phyloP scores from a whole-genome alignment of 2,113 vertebrate species.

The Tetrao urogallus region DNA sequence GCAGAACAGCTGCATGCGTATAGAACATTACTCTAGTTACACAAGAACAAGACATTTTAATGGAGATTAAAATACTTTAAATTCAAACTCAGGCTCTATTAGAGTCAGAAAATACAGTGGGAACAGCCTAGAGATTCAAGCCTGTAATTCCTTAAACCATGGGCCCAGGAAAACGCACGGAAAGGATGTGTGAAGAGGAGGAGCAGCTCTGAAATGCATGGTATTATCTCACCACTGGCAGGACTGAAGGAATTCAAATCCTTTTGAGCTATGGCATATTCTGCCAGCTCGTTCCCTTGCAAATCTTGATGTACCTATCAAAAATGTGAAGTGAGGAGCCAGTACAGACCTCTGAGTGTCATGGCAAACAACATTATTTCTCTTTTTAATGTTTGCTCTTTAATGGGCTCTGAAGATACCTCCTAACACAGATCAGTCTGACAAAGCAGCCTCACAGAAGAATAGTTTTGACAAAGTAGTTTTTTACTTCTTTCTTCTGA shows the following conservation, averaged over 20 bases:
- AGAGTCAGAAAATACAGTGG: background rate
- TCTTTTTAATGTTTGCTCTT: background rate
- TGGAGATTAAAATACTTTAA: background rate
- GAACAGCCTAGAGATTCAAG: background rate
- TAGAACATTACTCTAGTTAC: background rate
- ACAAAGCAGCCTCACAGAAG: background rate
- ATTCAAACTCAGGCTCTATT: background rate
- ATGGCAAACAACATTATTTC: background rate
- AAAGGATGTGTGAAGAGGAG: background rate
- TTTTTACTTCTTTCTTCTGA: background rate
- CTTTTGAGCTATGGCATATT: background rate
- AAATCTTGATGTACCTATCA: background rate
- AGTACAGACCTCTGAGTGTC: background rate
- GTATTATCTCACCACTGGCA: background rate
- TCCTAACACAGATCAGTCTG: background rate
- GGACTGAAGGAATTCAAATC: background rate
- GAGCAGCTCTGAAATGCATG: background rate
- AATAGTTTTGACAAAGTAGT: background rate
- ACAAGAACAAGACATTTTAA: background rate
- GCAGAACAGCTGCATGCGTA: background rate
- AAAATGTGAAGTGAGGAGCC: background rate
- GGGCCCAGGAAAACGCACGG: background rate
- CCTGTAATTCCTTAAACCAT: rapidly evolving
- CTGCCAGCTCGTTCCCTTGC: background rate
- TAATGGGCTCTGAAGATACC: background rate